Evolutionary conservation across 2,797 vertebrate genomes (phyloP).

Genomic region (Microctenopoma steveboyesi): DNA sequence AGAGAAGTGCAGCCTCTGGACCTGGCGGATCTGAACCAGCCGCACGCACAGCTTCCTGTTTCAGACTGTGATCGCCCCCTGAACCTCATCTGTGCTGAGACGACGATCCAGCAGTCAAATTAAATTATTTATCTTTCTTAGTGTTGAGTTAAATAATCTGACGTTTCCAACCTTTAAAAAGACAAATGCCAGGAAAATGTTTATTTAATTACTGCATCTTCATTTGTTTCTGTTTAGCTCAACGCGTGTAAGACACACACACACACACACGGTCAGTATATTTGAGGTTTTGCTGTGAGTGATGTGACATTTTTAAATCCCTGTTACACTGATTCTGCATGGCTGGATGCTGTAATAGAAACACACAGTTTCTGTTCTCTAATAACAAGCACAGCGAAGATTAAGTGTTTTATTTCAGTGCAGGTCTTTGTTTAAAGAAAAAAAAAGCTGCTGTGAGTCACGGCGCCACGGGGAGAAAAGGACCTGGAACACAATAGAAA

Average conservation of each 20-base stretch:
- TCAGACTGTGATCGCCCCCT: too few species aligned
- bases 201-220: slow-evolving; percentile 27
- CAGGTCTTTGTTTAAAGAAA: slow-evolving; percentile 24
- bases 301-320: slow-evolving; percentile 62
- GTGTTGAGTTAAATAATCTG: too few species aligned
- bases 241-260: neutral
- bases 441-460: slow-evolving; percentile 15
- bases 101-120: too few species aligned
- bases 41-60: too few species aligned
- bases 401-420: slow-evolving; percentile 22
- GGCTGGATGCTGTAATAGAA: slow-evolving; percentile 58
- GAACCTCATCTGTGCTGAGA: too few species aligned
- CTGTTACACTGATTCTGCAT: slow-evolving; percentile 40
- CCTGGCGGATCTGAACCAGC: too few species aligned
- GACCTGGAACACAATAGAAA: slow-evolving; percentile 8
- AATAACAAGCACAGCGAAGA: slow-evolving; percentile 34
- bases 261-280: slow-evolving; percentile 8
- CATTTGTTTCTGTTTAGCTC: slow-evolving; percentile 27
- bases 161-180: slow-evolving; percentile 37
- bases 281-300: slow-evolving; percentile 18
- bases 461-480: neutral
- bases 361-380: slow-evolving; percentile 32
- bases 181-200: slow-evolving; percentile 24
- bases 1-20: too few species aligned
- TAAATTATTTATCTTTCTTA: too few species aligned